Evolutionary conservation across 92 coral and sea anemone genomes (phyloP).

Genomic region (Zoanthus solanderi): DNA sequence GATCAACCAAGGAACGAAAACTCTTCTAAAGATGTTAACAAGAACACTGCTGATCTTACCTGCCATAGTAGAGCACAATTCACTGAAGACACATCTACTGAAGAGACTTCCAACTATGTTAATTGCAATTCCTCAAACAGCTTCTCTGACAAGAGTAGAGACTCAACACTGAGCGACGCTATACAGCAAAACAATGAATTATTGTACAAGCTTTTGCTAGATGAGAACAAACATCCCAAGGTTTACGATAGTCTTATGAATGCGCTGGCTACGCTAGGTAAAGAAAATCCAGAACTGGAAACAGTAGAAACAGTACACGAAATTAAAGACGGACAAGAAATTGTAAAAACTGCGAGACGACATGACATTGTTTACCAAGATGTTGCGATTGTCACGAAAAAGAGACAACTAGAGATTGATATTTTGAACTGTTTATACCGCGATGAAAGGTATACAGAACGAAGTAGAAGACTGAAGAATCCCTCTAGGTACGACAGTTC

Average conservation of each 20-base stretch:
- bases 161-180: not conserved
- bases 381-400: conserved; percentile 1
- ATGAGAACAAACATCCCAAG: conserved; percentile 14
- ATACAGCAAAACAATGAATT: not conserved
- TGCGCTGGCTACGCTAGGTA: not conserved
- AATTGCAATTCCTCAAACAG: not conserved
- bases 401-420: conserved; percentile 11
- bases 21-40: not conserved
- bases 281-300: not conserved
- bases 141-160: not conserved
- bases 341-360: not conserved
- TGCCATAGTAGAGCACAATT: not conserved
- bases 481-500: not conserved
- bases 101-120: not conserved
- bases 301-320: not conserved
- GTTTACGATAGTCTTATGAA: conserved; percentile 14
- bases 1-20: not conserved
- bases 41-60: not conserved
- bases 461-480: not conserved
- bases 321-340: not conserved
- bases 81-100: not conserved
- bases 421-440: conserved; percentile 3
- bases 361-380: conserved; percentile 15
- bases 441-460: not conserved
- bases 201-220: not conserved